phyloP scores from a whole-genome alignment of 2,888 invertebrate species.

The Dryobota labecula region DNA sequence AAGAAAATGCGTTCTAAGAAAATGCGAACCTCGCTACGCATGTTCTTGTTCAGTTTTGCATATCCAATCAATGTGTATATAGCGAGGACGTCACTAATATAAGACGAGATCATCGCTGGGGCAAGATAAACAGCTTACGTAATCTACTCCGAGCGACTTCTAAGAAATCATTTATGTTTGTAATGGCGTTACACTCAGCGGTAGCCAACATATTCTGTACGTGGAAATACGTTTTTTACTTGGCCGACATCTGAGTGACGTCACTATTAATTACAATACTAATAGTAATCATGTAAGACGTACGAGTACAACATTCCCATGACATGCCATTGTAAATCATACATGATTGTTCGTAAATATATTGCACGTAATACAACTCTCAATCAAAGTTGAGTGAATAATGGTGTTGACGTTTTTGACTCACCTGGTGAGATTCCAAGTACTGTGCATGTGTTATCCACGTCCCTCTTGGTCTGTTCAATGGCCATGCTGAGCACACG shows the following conservation, averaged over 20 bases:
- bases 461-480: conserved; percentile 96
- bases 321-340: conserved; percentile 67
- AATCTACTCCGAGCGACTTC: conserved; percentile 80
- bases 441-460: conserved; percentile 95
- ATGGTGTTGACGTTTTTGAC: conserved; percentile 74
- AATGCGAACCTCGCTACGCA: conserved; percentile 17
- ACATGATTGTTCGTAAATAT: conserved; percentile 62
- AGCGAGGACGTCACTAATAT: conserved; percentile 64
- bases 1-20: conserved; percentile 53
- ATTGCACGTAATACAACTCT: conserved; percentile 58
- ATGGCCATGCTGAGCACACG: conserved; percentile 96
- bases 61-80: conserved; percentile 58
- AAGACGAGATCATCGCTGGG: conserved; percentile 72
- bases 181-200: conserved; percentile 77
- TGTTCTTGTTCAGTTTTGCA: conserved; percentile 47
- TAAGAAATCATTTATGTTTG: conserved; percentile 82
- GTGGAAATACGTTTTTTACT: conserved; percentile 78
- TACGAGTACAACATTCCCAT: conserved; percentile 72
- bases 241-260: conserved; percentile 76
- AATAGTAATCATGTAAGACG: conserved; percentile 68
- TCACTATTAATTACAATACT: conserved; percentile 76
- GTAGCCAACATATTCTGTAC: conserved; percentile 77
- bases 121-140: conserved; percentile 81
- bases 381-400: conserved; percentile 60
- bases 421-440: conserved; percentile 97